Percentiles rank a stretch among this genome's conserved stretches.
Conservation (phyloP, 2,113 vertebrate species). For the Hiodon tergisus region DNA sequence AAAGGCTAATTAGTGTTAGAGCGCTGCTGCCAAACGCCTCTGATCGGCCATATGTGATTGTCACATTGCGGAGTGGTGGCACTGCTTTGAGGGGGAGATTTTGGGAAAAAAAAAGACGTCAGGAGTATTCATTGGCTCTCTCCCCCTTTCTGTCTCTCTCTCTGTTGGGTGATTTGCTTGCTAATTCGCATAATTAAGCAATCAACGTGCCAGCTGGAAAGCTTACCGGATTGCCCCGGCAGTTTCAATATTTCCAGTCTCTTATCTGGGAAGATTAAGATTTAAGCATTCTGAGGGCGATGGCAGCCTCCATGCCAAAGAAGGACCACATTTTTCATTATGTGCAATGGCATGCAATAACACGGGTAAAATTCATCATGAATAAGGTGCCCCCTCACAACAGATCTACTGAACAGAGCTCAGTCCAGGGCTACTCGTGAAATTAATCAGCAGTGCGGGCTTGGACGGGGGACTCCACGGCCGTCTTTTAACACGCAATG, state of each 20-base stretch:
- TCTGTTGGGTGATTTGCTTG: constrained; percentile 43
- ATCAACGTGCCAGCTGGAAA: constrained; percentile 60
- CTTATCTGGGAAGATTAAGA: constrained; percentile 46
- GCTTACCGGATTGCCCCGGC: constrained; percentile 43
- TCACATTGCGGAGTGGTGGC: neutral
- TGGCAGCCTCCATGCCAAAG: too few relatives aligned
- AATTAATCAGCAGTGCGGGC: too few relatives aligned
- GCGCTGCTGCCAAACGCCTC: constrained; percentile 4
- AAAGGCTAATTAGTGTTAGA: constrained; percentile 15
- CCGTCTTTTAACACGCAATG: too few relatives aligned
- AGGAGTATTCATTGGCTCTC: constrained; percentile 24
- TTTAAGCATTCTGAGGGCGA: too few relatives aligned
- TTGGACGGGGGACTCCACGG: too few relatives aligned
- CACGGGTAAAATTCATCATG: too few relatives aligned
- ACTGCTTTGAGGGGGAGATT: neutral
- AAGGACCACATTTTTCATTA: too few relatives aligned
- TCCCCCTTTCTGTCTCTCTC: constrained; percentile 30
- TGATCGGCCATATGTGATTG: constrained; percentile 4
- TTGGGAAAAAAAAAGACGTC: neutral
- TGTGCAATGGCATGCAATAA: too few relatives aligned
- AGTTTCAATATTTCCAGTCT: constrained; percentile 41
- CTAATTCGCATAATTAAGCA: constrained; percentile 63
- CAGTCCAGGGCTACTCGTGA: too few relatives aligned
- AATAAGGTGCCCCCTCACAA: too few relatives aligned
- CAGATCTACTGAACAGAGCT: too few relatives aligned